These are phyloP conservation scores for Cancer borealis DNA, from an alignment of 2,888 invertebrate species.

Conservation along the genomic window DNA sequence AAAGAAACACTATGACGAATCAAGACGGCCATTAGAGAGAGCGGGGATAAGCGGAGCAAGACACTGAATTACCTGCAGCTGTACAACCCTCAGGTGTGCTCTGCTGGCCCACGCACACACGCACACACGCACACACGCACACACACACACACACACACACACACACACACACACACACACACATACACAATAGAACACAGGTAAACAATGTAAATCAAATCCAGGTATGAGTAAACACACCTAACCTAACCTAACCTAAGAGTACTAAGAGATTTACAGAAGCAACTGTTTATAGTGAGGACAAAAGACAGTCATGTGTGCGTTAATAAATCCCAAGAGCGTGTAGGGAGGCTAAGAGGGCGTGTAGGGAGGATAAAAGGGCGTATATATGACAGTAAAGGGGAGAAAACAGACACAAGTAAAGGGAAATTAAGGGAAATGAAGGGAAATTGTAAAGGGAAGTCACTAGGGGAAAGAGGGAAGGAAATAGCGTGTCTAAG, in stretches of 20 bases:
- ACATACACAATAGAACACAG: neutral
- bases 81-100: neutral
- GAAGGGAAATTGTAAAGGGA: neutral
- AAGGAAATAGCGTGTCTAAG: neutral
- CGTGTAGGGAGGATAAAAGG: constrained; percentile 2
- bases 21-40: neutral
- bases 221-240: too few species aligned
- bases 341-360: constrained; percentile 1
- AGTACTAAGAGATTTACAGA: too few species aligned
- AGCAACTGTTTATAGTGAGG: too few species aligned
- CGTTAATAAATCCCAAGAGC: neutral
- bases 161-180: constrained; percentile 6
- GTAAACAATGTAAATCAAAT: too few species aligned
- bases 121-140: constrained; percentile 15
- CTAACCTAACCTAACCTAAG: too few species aligned
- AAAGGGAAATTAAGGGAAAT: neutral
- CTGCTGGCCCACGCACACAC: neutral
- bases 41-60: too few species aligned
- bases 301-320: neutral
- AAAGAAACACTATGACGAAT: neutral
- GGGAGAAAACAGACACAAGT: too few species aligned
- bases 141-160: constrained; percentile 11
- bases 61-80: neutral
- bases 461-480: neutral
- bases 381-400: too few species aligned